Evolutionary conservation across 2,113 vertebrate species (phyloP).

Genomic region (Paramisgurnus dabryanus): DNA sequence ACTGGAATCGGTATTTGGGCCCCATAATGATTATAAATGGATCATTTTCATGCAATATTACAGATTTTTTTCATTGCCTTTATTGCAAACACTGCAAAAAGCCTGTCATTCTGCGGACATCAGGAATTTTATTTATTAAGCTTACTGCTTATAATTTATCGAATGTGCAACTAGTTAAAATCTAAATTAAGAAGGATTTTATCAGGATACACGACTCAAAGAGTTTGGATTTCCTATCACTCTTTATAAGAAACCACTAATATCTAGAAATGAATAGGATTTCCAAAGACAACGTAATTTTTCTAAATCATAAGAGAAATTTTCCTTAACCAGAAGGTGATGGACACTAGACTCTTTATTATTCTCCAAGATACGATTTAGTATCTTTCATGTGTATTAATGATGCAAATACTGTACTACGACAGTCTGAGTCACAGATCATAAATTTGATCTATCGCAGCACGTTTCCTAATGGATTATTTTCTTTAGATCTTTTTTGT

Average conservation of each 20-base stretch:
- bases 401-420: constrained; percentile 17
- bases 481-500: constrained; percentile 53
- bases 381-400: constrained; percentile 32
- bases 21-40: constrained; percentile 3
- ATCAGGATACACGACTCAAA: neutral
- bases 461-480: constrained; percentile 56
- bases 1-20: constrained; percentile 15
- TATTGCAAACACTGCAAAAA: neutral
- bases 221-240: neutral
- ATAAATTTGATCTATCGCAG: constrained; percentile 49
- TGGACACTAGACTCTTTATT: neutral
- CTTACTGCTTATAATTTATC: no score
- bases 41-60: constrained; percentile 4
- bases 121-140: no score
- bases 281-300: neutral
- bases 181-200: no score
- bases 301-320: neutral
- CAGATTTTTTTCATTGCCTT: neutral
- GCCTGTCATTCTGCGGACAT: neutral
- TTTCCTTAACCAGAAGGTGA: constrained; percentile 18
- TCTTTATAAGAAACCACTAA: neutral
- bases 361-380: constrained; percentile 10
- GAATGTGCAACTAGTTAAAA: no score
- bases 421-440: constrained; percentile 45
- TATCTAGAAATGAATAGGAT: neutral